Evolutionary conservation across 2,888 invertebrate species (phyloP).

Genomic region (Hypomecis punctinalis): DNA sequence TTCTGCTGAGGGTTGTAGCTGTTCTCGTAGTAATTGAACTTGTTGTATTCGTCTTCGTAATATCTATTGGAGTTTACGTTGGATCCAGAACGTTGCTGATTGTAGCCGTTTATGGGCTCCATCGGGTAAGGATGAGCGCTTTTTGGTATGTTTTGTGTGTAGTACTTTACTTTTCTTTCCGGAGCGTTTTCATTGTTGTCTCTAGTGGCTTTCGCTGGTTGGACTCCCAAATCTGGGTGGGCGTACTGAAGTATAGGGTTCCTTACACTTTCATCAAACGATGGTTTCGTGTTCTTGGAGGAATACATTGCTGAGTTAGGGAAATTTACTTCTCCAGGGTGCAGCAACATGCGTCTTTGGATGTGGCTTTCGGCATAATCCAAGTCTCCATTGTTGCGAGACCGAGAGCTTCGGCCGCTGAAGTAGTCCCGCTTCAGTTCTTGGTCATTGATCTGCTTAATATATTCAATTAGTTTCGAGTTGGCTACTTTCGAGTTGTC

Average conservation of each 20-base stretch:
- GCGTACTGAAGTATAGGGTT: constrained; percentile 92
- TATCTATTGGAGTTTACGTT: constrained; percentile 75
- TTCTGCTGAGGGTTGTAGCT: constrained; percentile 62
- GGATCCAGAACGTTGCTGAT: constrained; percentile 75
- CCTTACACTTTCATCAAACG: constrained; percentile 89
- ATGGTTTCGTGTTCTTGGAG: constrained; percentile 85
- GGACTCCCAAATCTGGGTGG: constrained; percentile 91
- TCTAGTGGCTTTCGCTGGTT: constrained; percentile 88
- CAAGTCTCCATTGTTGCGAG: constrained; percentile 76
- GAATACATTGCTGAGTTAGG: constrained; percentile 88
- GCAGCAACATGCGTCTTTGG: constrained; percentile 89
- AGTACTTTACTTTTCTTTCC: constrained; percentile 79
- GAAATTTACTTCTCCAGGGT: constrained; percentile 87
- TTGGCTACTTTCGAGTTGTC: constrained; percentile 86
- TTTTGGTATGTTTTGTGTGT: constrained; percentile 77
- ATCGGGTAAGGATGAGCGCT: constrained; percentile 85
- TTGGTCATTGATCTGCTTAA: constrained; percentile 88
- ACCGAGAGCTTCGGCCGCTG: constrained; percentile 79
- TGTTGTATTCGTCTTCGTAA: constrained; percentile 81
- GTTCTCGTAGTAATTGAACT: constrained; percentile 84
- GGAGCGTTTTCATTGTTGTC: constrained; percentile 62
- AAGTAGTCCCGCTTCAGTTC: constrained; percentile 87
- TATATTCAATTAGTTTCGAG: constrained; percentile 87
- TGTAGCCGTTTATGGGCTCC: constrained; percentile 76
- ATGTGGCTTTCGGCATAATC: constrained; percentile 84